Base-by-base conservation (phyloP, 2,888 invertebrate genomes). In the Melieria crassipennis region DNA sequence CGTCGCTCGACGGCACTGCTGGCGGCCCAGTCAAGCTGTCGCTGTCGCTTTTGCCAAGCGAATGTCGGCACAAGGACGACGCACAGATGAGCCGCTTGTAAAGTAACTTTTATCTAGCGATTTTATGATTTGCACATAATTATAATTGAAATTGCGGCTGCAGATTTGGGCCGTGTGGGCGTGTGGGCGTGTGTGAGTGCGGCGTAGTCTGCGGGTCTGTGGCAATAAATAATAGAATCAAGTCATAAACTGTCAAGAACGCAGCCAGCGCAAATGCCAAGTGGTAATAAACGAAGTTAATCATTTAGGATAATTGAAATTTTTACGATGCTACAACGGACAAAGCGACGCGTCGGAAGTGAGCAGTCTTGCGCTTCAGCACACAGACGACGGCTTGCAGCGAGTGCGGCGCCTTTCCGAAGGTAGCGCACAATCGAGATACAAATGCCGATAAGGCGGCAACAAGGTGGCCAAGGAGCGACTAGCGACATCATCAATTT, bases 261-360 rank as follows among this genome's bases (percentile, higher is more conserved):
- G 42, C 61, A 50, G 13, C 11, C 61, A 60, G 47, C 60, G 47
- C 50, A 11, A 55, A 62, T 68, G 68, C 68, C 56, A 63, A 57
- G 68, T 48, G 50, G 63, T 69, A 73, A 73, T 81, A 83, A 82
- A 82, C 78, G 78, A 80, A 82, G 82, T 83, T 83, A 82, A 82
- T 82, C 83, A 82, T 83, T 83, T 81, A 78, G 77, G 79, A 82
- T 83, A 82, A 82, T 82, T 82, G 82, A 83, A 82, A 82, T 81
- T 83, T 82, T 83, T 83, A 82, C 79, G 79, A 79, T 66, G 63
- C 48, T 71, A 55, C 56, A 47, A 30, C 60, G 66, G 30, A 30
- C 30, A 30, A 30, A 30, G 30, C 30, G 30, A 30, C 30, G 30
- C 30, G 30, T 30, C 30, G 30, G 30, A 30, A 30, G 30, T 30